phyloP scores from a whole-genome alignment of 2,113 vertebrate genomes.

The Vulpes ferrilata region DNA sequence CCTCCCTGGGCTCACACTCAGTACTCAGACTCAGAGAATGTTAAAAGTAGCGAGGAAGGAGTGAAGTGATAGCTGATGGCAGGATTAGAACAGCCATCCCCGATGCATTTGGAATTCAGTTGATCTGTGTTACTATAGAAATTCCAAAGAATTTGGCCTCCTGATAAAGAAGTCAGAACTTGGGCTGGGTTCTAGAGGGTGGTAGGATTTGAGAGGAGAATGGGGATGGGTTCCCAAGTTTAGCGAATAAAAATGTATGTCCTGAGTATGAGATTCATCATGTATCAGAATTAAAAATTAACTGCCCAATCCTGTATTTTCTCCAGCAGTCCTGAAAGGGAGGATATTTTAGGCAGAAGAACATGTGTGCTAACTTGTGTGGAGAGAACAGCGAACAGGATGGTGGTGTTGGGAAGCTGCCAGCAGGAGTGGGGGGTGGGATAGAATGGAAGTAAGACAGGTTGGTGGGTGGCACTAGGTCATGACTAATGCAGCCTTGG shows the following conservation, averaged over 20 bases:
- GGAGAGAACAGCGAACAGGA: background rate
- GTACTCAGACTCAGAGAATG: rapidly evolving
- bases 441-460: background rate
- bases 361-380: rapidly evolving
- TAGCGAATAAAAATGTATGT: background rate
- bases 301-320: background rate
- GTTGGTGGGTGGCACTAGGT: background rate
- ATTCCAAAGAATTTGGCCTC: background rate
- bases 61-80: no score
- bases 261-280: background rate
- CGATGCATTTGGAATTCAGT: background rate
- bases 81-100: background rate
- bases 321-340: background rate
- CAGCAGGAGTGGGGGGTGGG: background rate
- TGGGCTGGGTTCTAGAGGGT: background rate
- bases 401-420: background rate
- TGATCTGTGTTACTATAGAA: background rate
- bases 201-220: background rate
- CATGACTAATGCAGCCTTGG: background rate
- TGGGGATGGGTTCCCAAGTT: background rate
- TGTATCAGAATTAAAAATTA: background rate
- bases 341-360: background rate
- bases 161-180: background rate
- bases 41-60: background rate
- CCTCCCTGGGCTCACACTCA: background rate